phyloP scores from a whole-genome alignment of 2,113 vertebrate species.

The Machaerirhynchus nigripectus region DNA sequence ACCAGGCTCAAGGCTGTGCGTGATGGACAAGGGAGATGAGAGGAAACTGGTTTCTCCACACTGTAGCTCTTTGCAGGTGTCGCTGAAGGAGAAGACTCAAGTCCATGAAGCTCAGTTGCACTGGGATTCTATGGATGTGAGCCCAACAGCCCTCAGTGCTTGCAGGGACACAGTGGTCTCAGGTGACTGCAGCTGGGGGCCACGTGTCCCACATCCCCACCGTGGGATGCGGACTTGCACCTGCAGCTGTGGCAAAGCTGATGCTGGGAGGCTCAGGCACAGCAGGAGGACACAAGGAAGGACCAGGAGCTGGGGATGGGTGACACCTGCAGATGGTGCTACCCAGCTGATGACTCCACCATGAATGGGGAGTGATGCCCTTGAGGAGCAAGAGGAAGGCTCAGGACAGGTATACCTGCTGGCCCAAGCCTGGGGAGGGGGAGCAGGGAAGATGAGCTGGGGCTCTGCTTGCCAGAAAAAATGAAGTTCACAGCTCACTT shows the following conservation, averaged over 20 bases:
- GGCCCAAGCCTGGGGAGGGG: background rate
- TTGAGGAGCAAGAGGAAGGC: background rate
- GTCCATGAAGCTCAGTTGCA: background rate
- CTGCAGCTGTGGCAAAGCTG: background rate
- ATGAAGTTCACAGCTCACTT: constrained; percentile 53
- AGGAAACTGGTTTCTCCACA: background rate
- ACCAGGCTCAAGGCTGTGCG: background rate
- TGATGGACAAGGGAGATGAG: background rate
- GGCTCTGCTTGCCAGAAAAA: constrained; percentile 7
- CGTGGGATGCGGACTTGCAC: background rate
- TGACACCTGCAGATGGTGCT: background rate
- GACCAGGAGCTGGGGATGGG: background rate
- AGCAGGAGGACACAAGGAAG: background rate
- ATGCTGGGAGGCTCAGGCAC: background rate
- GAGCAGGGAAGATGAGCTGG: background rate
- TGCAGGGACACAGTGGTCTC: background rate
- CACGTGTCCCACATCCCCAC: background rate
- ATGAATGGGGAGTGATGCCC: fast-evolving
- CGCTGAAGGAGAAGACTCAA: background rate
- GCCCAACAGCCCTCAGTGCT: background rate
- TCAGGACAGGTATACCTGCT: background rate
- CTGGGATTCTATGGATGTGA: background rate
- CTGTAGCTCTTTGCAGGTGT: background rate
- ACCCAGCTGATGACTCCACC: background rate
- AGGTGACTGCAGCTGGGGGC: background rate